Conservation (phyloP, 2,888 invertebrate genomes). For the Chymomyza caudatula region DNA sequence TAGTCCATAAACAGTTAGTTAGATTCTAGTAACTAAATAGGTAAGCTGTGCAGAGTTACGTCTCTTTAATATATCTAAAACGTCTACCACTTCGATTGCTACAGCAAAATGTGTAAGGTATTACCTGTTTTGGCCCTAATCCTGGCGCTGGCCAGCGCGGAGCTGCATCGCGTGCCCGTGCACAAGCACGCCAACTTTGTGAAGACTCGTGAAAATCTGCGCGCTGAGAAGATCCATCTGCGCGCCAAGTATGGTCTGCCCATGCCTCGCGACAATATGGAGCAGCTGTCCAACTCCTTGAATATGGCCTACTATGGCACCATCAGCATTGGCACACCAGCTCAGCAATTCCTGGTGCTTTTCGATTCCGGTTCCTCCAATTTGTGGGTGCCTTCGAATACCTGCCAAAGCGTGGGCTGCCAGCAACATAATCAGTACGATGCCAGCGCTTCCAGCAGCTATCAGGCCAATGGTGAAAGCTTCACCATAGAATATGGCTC, state of each 20-base stretch:
- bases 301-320: slow-evolving; percentile 97
- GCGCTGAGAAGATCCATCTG: slow-evolving; percentile 48
- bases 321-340: slow-evolving; percentile 93
- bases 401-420: slow-evolving; percentile 94
- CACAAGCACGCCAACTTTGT: slow-evolving; percentile 56
- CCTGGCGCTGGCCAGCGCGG: slow-evolving; percentile 53
- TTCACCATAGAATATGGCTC: slow-evolving; percentile 97
- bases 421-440: slow-evolving; percentile 97
- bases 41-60: not conserved
- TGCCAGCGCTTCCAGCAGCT: slow-evolving; percentile 88
- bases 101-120: slow-evolving; percentile 28
- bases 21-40: not conserved
- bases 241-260: slow-evolving; percentile 54
- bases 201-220: slow-evolving; percentile 50
- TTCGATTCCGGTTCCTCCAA: slow-evolving; percentile 98
- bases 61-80: not conserved
- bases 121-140: slow-evolving; percentile 20
- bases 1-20: not conserved
- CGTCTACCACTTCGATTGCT: not conserved
- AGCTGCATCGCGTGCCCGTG: slow-evolving; percentile 62
- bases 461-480: slow-evolving; percentile 89
- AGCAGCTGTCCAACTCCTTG: slow-evolving; percentile 87
- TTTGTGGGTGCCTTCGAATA: slow-evolving; percentile 98
- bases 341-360: slow-evolving; percentile 94
- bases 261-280: slow-evolving; percentile 39